Percentiles rank a stretch among this genome's conserved stretches.
Evolutionary conservation across 2,797 vertebrate genomes (phyloP).

Genomic region (Amblyraja radiata): DNA sequence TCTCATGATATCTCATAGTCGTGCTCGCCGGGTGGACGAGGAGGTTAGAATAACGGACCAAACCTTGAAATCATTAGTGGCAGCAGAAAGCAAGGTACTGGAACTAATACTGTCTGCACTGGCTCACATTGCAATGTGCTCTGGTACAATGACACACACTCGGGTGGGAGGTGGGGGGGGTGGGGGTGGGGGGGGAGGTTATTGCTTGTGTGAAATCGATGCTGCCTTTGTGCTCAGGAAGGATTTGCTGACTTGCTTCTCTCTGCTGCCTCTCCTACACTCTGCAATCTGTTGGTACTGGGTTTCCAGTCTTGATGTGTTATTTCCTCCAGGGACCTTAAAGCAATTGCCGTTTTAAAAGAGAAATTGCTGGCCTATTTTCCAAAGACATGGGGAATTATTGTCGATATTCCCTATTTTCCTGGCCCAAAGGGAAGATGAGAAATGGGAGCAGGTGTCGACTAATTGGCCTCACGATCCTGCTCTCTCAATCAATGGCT

Average conservation of each 20-base stretch:
- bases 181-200: too few species aligned
- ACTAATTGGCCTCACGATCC: too few species aligned
- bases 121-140: conserved; percentile 40
- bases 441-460: too few species aligned
- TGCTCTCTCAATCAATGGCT: too few species aligned
- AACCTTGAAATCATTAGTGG: conserved; percentile 86
- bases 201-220: neutral
- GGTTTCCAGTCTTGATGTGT: conserved; percentile 47
- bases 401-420: neutral
- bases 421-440: neutral
- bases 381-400: too few species aligned
- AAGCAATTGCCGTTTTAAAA: conserved; percentile 38
- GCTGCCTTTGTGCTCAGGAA: neutral
- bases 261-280: neutral
- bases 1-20: conserved; percentile 86
- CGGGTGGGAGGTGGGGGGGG: too few species aligned
- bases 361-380: conserved; percentile 40
- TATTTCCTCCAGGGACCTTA: conserved; percentile 45
- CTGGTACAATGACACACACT: conserved; percentile 48
- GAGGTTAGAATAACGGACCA: conserved; percentile 91
- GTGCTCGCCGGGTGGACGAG: conserved; percentile 73
- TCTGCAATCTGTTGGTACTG: neutral
- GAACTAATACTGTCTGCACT: conserved; percentile 56
- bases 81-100: conserved; percentile 84
- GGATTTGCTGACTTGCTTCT: neutral